Conservation (phyloP, 2,113 vertebrate genomes). For the Hepsetus odoe region DNA sequence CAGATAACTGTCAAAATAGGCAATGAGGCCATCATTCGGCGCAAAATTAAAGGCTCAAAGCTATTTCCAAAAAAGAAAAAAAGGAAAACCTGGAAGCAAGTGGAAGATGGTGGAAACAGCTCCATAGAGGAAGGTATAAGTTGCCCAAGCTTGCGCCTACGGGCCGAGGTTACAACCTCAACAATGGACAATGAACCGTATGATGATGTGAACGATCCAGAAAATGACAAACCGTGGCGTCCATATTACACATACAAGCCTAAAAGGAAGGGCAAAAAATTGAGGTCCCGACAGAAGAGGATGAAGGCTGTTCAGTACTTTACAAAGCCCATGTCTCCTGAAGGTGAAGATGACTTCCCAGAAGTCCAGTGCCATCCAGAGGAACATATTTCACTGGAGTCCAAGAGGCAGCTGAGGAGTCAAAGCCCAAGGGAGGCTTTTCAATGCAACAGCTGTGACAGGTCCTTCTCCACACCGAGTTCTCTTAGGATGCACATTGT, state of each 20-base stretch:
- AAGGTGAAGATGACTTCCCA: constrained; percentile 50
- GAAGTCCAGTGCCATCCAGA: constrained; percentile 59
- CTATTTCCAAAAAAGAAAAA: constrained; percentile 86
- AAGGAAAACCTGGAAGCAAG: constrained; percentile 67
- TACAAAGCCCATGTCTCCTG: constrained; percentile 55
- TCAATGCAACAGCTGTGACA: constrained; percentile 87
- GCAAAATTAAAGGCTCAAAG: constrained; percentile 91
- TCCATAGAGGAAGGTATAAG: constrained; percentile 65
- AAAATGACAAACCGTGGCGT: constrained; percentile 93
- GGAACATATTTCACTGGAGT: constrained; percentile 68
- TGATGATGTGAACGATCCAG: constrained; percentile 89
- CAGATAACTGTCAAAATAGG: constrained; percentile 98
- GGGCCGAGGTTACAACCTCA: constrained; percentile 67
- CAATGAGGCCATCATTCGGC: constrained; percentile 92
- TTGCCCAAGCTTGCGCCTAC: constrained; percentile 72
- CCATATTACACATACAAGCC: constrained; percentile 98
- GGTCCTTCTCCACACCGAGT: constrained; percentile 87
- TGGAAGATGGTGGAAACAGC: constrained; percentile 44
- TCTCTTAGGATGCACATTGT: constrained; percentile 90
- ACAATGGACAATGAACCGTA: constrained; percentile 76
- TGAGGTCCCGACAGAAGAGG: constrained; percentile 82
- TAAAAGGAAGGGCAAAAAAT: constrained; percentile 91
- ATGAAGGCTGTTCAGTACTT: constrained; percentile 63
- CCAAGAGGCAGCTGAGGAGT: constrained; percentile 74
- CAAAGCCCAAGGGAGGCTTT: constrained; percentile 78